Percentiles rank a stretch among this genome's conserved stretches.
Conservation (phyloP, 2,113 vertebrate species). For the Onychorhynchus coronatus region DNA sequence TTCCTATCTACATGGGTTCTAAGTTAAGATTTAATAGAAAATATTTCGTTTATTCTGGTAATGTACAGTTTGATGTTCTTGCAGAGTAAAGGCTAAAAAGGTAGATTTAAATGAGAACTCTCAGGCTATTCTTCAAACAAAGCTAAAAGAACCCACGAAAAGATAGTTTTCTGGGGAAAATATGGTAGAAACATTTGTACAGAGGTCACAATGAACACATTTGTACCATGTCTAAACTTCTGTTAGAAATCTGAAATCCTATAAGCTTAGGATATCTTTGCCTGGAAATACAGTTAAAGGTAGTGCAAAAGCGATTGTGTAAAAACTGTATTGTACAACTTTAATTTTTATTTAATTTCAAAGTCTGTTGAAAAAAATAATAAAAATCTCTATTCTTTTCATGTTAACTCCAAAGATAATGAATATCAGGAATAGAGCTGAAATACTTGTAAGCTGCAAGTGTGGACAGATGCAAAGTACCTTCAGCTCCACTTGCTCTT, state of each 20-base stretch:
- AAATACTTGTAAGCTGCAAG: not conserved
- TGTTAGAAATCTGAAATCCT: not conserved
- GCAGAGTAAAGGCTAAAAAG: not conserved
- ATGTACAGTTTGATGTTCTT: not conserved
- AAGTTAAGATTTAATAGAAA: not conserved
- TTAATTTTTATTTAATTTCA: not conserved
- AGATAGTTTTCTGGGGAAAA: not conserved
- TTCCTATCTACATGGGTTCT: not conserved
- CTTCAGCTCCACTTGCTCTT: not conserved
- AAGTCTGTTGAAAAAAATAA: not conserved
- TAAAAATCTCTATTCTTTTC: not conserved
- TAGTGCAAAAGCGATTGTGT: not conserved
- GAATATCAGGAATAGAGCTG: not conserved
- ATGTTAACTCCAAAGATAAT: not conserved
- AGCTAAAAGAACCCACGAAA: not conserved
- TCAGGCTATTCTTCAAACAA: not conserved
- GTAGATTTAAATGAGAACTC: not conserved
- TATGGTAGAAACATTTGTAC: not conserved
- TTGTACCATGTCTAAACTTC: not conserved
- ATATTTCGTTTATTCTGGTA: not conserved
- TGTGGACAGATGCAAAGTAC: not conserved
- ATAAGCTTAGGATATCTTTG: not conserved
- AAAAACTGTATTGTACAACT: not conserved
- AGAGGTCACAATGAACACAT: not conserved
- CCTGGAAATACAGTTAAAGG: not conserved